Conservation (phyloP, 1,140 invertebrate species). For the Drosophila erecta region DNA sequence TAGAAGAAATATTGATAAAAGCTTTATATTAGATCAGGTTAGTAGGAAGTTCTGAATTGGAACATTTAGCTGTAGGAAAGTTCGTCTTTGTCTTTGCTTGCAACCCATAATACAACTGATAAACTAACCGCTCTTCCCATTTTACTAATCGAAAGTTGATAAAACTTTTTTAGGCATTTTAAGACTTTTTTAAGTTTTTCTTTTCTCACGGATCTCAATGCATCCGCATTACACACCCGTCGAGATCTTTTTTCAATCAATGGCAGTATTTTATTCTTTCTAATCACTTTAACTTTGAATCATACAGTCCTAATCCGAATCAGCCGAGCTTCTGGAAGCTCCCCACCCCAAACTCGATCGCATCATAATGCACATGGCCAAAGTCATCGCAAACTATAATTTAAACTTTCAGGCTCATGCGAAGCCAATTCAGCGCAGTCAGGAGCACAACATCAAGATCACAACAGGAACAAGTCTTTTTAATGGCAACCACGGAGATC, state of each 20-base stretch:
- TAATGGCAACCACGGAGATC: slow-evolving; percentile 48
- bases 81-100: no score
- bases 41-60: background rate
- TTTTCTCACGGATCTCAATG: no score
- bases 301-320: slow-evolving; percentile 54
- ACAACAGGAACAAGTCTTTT: slow-evolving; percentile 62
- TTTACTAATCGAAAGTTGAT: no score
- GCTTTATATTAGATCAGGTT: slow-evolving; percentile 47
- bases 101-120: no score
- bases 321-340: slow-evolving; percentile 18
- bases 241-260: background rate
- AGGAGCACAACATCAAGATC: slow-evolving; percentile 19
- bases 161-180: no score
- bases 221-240: background rate
- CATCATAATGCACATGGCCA: slow-evolving; percentile 24
- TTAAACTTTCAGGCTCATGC: slow-evolving; percentile 66
- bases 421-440: slow-evolving; percentile 65
- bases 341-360: slow-evolving; percentile 3
- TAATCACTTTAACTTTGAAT: slow-evolving; percentile 27
- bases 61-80: no score
- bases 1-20: slow-evolving; percentile 17
- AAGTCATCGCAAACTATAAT: slow-evolving; percentile 53
- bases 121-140: no score
- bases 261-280: background rate
- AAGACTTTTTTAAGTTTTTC: no score